phyloP scores from a whole-genome alignment of 2,113 vertebrate genomes.

The Stigmatopora argus region DNA sequence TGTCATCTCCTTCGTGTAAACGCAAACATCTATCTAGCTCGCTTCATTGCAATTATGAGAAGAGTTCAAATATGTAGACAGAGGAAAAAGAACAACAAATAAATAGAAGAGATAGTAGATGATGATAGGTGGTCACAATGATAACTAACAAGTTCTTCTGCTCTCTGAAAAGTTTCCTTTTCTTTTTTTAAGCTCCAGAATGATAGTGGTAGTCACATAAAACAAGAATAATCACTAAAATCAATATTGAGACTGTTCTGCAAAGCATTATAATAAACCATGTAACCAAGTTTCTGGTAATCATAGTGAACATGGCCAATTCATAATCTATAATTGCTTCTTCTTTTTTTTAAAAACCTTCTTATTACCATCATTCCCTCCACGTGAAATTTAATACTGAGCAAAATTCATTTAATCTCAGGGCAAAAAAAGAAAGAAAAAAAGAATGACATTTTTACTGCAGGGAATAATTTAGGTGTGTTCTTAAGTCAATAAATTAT shows the following conservation, averaged over 20 bases:
- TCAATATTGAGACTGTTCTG: not conserved
- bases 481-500: not conserved
- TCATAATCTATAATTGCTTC: not conserved
- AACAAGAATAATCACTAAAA: not conserved
- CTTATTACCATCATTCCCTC: not conserved
- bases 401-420: not conserved
- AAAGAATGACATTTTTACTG: not conserved
- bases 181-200: not conserved
- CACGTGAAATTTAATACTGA: not conserved
- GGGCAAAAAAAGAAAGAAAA: too few relatives aligned
- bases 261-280: not conserved
- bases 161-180: not conserved
- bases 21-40: slow-evolving; percentile 25
- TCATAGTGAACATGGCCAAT: not conserved
- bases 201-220: not conserved
- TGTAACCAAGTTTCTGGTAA: not conserved
- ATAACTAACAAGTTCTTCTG: not conserved
- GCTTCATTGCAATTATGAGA: not conserved
- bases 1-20: slow-evolving; percentile 31
- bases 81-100: slow-evolving; percentile 12
- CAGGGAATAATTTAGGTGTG: not conserved
- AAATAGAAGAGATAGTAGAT: slow-evolving; percentile 21
- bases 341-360: too few relatives aligned
- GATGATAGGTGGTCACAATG: not conserved
- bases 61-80: slow-evolving; percentile 1